Evolutionary conservation across 2,113 vertebrate species (phyloP).

Genomic region (Anguilla rostrata): DNA sequence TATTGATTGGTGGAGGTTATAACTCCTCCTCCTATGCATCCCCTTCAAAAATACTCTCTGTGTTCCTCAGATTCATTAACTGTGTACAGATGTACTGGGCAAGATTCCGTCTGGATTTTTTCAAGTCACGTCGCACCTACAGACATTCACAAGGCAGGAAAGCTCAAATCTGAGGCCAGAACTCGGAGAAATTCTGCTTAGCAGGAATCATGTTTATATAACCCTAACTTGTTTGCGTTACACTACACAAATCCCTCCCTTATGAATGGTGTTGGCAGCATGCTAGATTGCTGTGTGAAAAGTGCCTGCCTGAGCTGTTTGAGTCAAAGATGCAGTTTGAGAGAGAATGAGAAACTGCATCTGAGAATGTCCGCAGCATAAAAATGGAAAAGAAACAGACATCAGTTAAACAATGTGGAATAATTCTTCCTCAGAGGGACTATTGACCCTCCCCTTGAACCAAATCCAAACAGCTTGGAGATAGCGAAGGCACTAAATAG

Average conservation of each 20-base stretch:
- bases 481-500: background rate
- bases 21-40: background rate
- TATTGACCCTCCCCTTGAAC: background rate
- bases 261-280: background rate
- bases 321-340: background rate
- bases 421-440: background rate
- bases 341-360: background rate
- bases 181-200: background rate
- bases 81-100: background rate
- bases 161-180: background rate
- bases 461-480: background rate
- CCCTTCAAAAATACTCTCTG: background rate
- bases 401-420: background rate
- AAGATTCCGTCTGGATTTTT: background rate
- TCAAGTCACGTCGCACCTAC: background rate
- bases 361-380: background rate
- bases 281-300: background rate
- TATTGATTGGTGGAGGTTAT: conserved; percentile 7
- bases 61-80: background rate
- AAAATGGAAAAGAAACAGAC: background rate
- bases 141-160: background rate
- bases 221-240: conserved; percentile 14
- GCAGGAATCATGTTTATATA: background rate
- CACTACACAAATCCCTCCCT: background rate
- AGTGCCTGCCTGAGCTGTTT: background rate